Base-by-base conservation (phyloP, 2,113 vertebrate genomes). In the Isichthys henryi region DNA sequence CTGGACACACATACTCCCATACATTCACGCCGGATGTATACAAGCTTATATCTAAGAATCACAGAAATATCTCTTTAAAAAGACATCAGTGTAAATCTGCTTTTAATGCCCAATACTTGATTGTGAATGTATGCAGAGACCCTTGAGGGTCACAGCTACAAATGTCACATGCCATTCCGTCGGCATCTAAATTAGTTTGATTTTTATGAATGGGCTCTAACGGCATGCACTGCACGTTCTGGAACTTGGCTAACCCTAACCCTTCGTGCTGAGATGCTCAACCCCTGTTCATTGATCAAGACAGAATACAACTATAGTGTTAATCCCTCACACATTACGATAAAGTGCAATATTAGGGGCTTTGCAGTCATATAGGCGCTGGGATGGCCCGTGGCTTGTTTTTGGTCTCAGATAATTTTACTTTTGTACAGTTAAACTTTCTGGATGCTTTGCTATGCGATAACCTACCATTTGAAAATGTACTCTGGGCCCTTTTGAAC, bases 111-210 rank as follows among this genome's bases (percentile, higher is more conserved):
- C 9, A 46, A 19, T n/a, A 17, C 39, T 48, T 31, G 17, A 74
- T 74, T 49, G 43, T 74, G 13, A 88, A 49, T 48, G 31, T 88
- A 58, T 84, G 45, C 45, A 21, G 10, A 74, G 27, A 82, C 13
- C 88, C 58, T 31, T 89, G 74, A 83, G 52, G 77, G 39, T 83
- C 56, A 84, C 39, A 48, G 52, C 7, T 39, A 21, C 50, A 19
- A 46, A 23, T 43, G 15, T 88, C 53, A 48, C 15, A 21, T 84
- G 27, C 17, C 52, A 21, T 19, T 45, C 74, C 88, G 1, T 50
- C n/a, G 1, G 45, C 15, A 6, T 56, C 74, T 43, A 77, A 89
- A 83, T 89, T 53, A 83, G 77, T 58, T 87, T 87, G 88, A 89
- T 62, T 27, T 43, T 84, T 66, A 27, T 88, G 39, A 80, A 62